Conservation (phyloP, 2,888 invertebrate species). For the Tenthredo mesomela region DNA sequence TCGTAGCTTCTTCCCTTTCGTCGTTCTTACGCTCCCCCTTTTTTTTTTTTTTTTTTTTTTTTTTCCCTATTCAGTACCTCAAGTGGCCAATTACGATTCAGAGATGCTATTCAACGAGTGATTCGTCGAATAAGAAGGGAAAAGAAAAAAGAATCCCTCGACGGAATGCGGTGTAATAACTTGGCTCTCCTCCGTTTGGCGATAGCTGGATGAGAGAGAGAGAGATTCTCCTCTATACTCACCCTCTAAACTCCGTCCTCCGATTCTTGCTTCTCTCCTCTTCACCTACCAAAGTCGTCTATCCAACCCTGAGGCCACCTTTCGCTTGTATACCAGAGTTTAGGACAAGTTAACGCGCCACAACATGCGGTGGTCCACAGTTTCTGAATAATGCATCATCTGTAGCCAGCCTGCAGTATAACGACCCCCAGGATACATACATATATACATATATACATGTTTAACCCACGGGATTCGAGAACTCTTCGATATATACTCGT, state of each 20-base stretch:
- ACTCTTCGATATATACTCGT: conserved; percentile 5
- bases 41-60: conserved; percentile 44
- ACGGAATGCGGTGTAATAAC: conserved; percentile 41
- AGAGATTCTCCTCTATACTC: conserved; percentile 8
- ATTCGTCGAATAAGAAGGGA: conserved; percentile 40
- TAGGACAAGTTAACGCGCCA: conserved; percentile 74
- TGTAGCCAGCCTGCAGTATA: conserved; percentile 57
- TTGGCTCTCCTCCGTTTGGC: conserved; percentile 17
- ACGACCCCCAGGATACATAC: conserved; percentile 27
- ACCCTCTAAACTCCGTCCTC: not conserved
- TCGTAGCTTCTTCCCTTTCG: conserved; percentile 21
- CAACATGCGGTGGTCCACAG: conserved; percentile 70
- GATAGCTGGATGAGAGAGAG: not conserved
- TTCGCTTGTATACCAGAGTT: conserved; percentile 65
- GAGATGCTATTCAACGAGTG: conserved; percentile 50
- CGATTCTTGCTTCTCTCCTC: not conserved
- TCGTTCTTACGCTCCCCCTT: conserved; percentile 36
- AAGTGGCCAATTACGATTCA: conserved; percentile 63
- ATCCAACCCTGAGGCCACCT: conserved; percentile 41
- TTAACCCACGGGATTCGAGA: not conserved
- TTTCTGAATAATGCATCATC: conserved; percentile 76
- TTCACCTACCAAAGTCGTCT: conserved; percentile 39
- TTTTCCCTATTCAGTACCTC: conserved; percentile 50
- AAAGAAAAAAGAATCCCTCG: conserved; percentile 53
- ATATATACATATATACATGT: not conserved